Conservation (phyloP, 2,888 invertebrate species). For the Leucophenga montana region DNA sequence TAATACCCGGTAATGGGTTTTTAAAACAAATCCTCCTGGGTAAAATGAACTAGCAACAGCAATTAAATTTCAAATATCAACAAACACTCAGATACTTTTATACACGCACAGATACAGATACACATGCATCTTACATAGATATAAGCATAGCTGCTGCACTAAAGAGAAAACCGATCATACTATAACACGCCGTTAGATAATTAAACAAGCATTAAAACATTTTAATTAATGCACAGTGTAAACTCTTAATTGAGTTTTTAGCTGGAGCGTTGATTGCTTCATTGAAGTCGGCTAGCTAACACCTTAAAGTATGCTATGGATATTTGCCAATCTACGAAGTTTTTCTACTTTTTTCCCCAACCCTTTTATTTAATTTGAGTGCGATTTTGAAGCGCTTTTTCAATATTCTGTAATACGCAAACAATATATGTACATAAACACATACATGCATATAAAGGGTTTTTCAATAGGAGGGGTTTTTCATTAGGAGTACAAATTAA, state of each 20-base stretch:
- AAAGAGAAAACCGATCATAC: neutral
- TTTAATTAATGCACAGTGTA: conserved; percentile 56
- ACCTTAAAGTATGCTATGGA: conserved; percentile 54
- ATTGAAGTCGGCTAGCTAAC: conserved; percentile 28
- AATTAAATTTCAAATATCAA: conserved; percentile 64
- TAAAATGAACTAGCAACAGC: conserved; percentile 50
- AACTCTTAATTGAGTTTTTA: neutral
- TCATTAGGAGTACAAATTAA: too few species aligned
- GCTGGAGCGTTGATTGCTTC: conserved; percentile 27
- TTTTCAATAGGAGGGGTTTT: too few species aligned
- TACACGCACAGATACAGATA: conserved; percentile 23
- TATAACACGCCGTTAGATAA: conserved; percentile 48
- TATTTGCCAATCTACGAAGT: conserved; percentile 16
- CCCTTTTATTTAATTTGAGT: conserved; percentile 28
- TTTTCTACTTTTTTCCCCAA: conserved; percentile 46
- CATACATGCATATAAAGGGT: too few species aligned
- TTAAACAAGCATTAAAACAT: conserved; percentile 66
- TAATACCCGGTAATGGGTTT: conserved; percentile 65
- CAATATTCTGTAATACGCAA: conserved; percentile 59
- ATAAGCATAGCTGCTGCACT: conserved; percentile 21
- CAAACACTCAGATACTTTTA: conserved; percentile 36
- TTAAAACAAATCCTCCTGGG: conserved; percentile 65
- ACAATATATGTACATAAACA: conserved; percentile 27
- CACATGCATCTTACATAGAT: neutral
- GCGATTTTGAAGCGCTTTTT: conserved; percentile 49